Evolutionary conservation across 2,888 invertebrate genomes (phyloP).

Genomic region (Cosmia pyralina): DNA sequence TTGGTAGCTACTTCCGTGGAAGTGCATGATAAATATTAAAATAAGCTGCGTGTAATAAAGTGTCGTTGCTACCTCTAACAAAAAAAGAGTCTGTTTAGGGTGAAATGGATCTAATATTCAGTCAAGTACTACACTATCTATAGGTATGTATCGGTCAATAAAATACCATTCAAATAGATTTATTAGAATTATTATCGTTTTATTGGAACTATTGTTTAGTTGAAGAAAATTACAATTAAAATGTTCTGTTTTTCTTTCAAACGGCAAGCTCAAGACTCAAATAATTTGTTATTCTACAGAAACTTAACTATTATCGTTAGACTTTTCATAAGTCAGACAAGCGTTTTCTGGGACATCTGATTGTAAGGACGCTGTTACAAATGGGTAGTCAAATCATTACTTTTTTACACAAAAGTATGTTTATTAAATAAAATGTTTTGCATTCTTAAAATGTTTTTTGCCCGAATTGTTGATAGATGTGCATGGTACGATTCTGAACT

Average conservation of each 20-base stretch:
- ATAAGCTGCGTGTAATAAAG: conserved; percentile 15
- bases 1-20: conserved; percentile 18
- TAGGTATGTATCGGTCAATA: neutral
- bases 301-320: neutral
- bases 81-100: neutral
- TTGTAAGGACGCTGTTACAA: too few species aligned
- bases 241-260: conserved; percentile 2
- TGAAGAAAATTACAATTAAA: neutral
- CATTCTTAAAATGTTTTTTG: too few species aligned
- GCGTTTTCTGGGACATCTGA: neutral
- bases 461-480: too few species aligned
- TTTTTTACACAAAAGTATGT: too few species aligned
- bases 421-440: too few species aligned
- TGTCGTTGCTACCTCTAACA: too few species aligned
- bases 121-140: neutral
- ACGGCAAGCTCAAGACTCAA: neutral
- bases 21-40: conserved; percentile 51
- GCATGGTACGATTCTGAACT: too few species aligned
- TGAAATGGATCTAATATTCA: neutral
- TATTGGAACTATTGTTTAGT: neutral
- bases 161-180: too few species aligned
- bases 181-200: neutral
- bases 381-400: too few species aligned
- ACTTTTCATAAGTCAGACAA: neutral
- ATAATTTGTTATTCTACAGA: neutral